Percentiles rank a stretch among this genome's conserved stretches.
Conservation (phyloP, 1,140 invertebrate species). For the Cydia strobilella region DNA sequence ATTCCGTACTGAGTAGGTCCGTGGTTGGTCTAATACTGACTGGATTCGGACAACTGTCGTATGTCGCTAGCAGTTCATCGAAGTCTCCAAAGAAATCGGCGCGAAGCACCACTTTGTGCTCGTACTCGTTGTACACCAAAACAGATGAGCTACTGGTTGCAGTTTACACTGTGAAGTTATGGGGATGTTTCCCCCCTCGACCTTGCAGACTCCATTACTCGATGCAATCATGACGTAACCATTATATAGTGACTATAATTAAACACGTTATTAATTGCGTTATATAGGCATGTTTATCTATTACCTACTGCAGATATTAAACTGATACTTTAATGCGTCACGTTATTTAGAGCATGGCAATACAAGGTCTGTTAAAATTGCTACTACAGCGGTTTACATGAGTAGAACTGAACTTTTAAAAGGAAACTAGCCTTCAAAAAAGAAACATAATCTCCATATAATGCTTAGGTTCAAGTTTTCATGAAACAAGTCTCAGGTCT, state of each 20-base stretch:
- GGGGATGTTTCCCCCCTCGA: not conserved
- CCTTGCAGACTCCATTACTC: conserved; percentile 2
- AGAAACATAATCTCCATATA: too few relatives aligned
- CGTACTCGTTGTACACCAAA: not conserved
- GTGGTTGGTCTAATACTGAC: too few relatives aligned
- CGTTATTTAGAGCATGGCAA: not conserved
- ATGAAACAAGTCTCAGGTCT: too few relatives aligned
- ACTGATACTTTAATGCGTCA: not conserved
- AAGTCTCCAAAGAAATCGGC: too few relatives aligned
- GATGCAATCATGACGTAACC: not conserved
- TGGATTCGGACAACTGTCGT: too few relatives aligned
- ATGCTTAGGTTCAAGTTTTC: too few relatives aligned
- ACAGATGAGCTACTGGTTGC: not conserved
- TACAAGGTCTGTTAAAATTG: not conserved
- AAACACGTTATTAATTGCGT: not conserved
- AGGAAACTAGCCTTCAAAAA: too few relatives aligned
- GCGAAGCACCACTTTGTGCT: too few relatives aligned
- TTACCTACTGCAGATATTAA: not conserved
- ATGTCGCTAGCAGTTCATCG: too few relatives aligned
- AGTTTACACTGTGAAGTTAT: not conserved
- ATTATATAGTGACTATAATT: not conserved
- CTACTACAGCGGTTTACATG: not conserved
- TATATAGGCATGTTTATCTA: not conserved
- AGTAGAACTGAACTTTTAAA: too few relatives aligned
- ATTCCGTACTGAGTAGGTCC: too few relatives aligned